phyloP scores from a whole-genome alignment of 2,888 invertebrate species.

The Agrenia bidenticulata region DNA sequence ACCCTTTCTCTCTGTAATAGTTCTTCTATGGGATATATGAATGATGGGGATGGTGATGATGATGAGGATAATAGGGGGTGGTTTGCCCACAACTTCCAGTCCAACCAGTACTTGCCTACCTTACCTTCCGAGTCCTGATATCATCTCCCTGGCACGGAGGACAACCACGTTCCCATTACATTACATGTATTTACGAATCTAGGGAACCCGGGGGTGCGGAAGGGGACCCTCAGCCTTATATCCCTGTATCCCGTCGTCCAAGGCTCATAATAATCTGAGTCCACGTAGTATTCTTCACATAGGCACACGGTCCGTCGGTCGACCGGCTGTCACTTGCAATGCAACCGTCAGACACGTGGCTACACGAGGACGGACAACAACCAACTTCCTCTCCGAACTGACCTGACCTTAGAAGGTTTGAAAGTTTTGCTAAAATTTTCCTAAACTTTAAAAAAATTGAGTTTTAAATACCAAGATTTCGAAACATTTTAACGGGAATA shows the following conservation, averaged over 20 bases:
- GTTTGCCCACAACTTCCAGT: background rate
- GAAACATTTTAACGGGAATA: background rate
- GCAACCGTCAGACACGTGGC: constrained; percentile 52
- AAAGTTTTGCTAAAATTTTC: constrained; percentile 2
- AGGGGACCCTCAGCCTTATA: constrained; percentile 34
- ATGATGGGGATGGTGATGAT: constrained; percentile 2
- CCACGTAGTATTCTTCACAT: constrained; percentile 12
- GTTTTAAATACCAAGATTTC: background rate
- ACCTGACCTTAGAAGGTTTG: constrained; percentile 36
- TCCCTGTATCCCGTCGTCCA: constrained; percentile 22
- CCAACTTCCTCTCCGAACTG: constrained; percentile 43
- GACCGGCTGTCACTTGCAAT: constrained; percentile 50
- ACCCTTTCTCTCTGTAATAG: no score
- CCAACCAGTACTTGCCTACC: constrained; percentile 1
- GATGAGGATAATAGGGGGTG: background rate
- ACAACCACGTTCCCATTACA: background rate
- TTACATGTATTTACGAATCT: background rate
- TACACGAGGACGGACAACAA: constrained; percentile 51
- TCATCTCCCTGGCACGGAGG: constrained; percentile 1
- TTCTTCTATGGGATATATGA: constrained; percentile 5
- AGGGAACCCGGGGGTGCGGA: constrained; percentile 33
- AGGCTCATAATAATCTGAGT: constrained; percentile 2
- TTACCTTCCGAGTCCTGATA: background rate
- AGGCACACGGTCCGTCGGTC: constrained; percentile 37
- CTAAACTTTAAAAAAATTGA: background rate